Percentiles rank a stretch among this genome's conserved stretches.
These are phyloP conservation scores for Acanthosoma haemorrhoidale DNA, from an alignment of 2,888 invertebrate genomes.

Conservation along the genomic window DNA sequence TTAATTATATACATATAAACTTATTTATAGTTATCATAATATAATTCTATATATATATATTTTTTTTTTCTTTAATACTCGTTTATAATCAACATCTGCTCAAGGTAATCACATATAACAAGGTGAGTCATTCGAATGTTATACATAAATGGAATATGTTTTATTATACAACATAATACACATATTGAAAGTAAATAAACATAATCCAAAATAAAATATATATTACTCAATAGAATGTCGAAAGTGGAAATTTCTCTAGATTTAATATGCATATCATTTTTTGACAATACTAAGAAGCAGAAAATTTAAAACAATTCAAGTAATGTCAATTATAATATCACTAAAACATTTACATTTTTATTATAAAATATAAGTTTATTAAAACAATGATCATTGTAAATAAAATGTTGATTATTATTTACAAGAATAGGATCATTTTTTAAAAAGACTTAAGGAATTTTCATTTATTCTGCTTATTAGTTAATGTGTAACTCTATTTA, in stretches of 20 bases:
- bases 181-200: background rate
- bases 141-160: too few relatives aligned
- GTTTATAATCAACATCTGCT: constrained; percentile 11
- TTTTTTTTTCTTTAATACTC: background rate
- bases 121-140: constrained; percentile 9
- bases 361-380: constrained; percentile 8
- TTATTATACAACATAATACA: background rate
- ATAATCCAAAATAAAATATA: background rate
- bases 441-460: constrained; percentile 6
- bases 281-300: background rate
- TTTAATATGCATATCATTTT: constrained; percentile 10
- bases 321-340: background rate
- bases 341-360: background rate
- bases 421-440: constrained; percentile 5
- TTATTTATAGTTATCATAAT: constrained; percentile 14
- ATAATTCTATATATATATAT: constrained; percentile 15
- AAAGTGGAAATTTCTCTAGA: constrained; percentile 10
- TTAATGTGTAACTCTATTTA: constrained; percentile 16
- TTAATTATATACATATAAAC: constrained; percentile 25
- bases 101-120: constrained; percentile 22
- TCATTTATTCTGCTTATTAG: constrained; percentile 18
- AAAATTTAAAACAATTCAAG: constrained; percentile 4
- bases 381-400: background rate
- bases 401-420: constrained; percentile 9
- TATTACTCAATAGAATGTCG: background rate